Evolutionary conservation across 2,113 vertebrate species (phyloP).

Genomic region (Prietella phreatophila): DNA sequence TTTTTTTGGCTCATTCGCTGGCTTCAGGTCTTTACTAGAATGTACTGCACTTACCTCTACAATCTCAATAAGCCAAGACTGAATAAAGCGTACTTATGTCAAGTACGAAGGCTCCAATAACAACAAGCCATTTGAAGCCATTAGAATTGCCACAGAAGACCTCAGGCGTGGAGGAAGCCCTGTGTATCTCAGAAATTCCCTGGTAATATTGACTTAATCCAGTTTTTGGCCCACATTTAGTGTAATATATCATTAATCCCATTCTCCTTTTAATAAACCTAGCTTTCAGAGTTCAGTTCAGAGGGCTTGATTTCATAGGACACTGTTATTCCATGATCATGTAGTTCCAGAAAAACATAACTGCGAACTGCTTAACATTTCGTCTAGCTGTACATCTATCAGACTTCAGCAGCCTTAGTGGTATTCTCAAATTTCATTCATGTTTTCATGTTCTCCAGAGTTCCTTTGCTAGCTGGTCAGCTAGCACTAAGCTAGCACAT

Average conservation of each 20-base stretch:
- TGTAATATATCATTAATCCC: conserved; percentile 25
- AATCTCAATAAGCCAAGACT: conserved; percentile 47
- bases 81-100: conserved; percentile 32
- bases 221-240: not conserved
- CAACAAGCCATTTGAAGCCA: conserved; percentile 46
- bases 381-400: conserved; percentile 17
- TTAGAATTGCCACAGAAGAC: conserved; percentile 43
- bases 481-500: not conserved
- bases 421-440: conserved; percentile 23
- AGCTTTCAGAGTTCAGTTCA: not conserved
- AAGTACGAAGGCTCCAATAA: conserved; percentile 43
- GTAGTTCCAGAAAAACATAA: conserved; percentile 15
- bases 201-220: conserved; percentile 16
- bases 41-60: conserved; percentile 39
- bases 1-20: conserved; percentile 56
- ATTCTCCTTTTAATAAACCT: conserved; percentile 5
- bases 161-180: conserved; percentile 31
- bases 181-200: conserved; percentile 34
- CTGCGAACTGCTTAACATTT: conserved; percentile 12
- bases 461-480: not conserved
- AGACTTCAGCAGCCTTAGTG: not conserved
- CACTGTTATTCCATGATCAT: not conserved
- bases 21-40: conserved; percentile 48
- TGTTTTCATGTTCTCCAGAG: not conserved
- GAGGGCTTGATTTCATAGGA: not conserved